Evolutionary conservation across 2,888 invertebrate species (phyloP).

Genomic region (Aphodius sticticus): DNA sequence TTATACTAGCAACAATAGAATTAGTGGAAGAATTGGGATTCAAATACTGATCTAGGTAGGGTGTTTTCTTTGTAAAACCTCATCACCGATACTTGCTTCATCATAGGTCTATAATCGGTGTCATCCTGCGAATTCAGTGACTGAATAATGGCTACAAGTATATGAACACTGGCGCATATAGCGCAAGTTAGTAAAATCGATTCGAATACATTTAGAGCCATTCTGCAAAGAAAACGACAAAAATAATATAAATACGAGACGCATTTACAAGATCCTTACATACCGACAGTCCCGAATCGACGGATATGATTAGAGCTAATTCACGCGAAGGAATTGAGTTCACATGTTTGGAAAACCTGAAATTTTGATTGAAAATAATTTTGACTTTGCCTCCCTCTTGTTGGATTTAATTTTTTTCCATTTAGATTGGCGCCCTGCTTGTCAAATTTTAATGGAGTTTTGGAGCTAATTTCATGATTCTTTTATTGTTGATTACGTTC

Average conservation of each 20-base stretch:
- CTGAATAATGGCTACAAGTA: slow-evolving; percentile 47
- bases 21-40: slow-evolving; percentile 34
- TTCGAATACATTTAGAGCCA: slow-evolving; percentile 48
- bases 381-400: background rate
- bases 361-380: background rate
- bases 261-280: slow-evolving; percentile 5
- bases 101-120: slow-evolving; percentile 43
- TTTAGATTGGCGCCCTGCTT: too few species aligned
- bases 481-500: too few species aligned
- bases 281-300: background rate
- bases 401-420: too few species aligned
- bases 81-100: slow-evolving; percentile 41
- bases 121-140: slow-evolving; percentile 44
- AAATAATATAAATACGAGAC: background rate
- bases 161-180: slow-evolving; percentile 49
- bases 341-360: background rate
- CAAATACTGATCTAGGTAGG: slow-evolving; percentile 26
- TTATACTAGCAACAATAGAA: background rate
- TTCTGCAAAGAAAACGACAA: slow-evolving; percentile 21
- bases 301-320: background rate
- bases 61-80: slow-evolving; percentile 32
- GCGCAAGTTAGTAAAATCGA: slow-evolving; percentile 49
- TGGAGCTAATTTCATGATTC: too few species aligned
- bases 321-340: background rate
- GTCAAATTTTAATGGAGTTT: too few species aligned